Percentiles rank a stretch among this genome's conserved stretches.
Conservation (phyloP, 2,888 invertebrate species). For the Ochropleura plecta region DNA sequence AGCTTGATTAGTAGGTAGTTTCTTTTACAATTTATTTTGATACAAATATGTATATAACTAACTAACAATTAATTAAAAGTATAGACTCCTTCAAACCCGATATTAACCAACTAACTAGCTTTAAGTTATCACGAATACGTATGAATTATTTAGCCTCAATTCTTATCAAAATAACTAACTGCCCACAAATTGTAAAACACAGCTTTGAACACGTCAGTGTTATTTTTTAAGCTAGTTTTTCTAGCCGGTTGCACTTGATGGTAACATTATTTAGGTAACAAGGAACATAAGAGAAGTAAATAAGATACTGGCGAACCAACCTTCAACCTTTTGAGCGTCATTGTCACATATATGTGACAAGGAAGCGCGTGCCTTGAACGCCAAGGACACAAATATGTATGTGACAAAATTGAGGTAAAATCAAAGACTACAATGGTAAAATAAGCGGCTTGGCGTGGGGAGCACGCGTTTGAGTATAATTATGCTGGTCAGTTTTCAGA, state of each 20-base stretch:
- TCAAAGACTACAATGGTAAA: too few species aligned
- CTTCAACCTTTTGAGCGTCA: too few species aligned
- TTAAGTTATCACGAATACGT: constrained; percentile 17
- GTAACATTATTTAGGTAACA: neutral
- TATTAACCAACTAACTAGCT: neutral
- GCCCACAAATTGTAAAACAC: constrained; percentile 13
- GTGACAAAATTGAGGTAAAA: too few species aligned
- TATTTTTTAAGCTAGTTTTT: constrained; percentile 24
- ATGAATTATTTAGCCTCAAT: constrained; percentile 1
- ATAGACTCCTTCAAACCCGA: neutral
- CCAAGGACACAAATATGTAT: too few species aligned
- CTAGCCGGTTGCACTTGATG: constrained; percentile 1
- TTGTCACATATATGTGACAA: too few species aligned
- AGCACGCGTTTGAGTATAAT: too few species aligned
- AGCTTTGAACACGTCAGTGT: constrained; percentile 51
- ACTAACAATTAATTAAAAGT: neutral
- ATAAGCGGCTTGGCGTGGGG: too few species aligned
- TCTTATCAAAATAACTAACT: constrained; percentile 34
- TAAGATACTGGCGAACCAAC: too few species aligned
- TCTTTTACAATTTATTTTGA: too few species aligned
- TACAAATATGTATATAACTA: too few species aligned
- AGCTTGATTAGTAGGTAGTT: neutral
- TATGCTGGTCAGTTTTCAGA: too few species aligned
- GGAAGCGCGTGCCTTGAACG: too few species aligned
- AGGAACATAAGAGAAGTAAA: neutral